Percentiles rank a stretch among this genome's conserved stretches.
Conservation (phyloP, 2,113 vertebrate species). For the Carettochelys insculpta region DNA sequence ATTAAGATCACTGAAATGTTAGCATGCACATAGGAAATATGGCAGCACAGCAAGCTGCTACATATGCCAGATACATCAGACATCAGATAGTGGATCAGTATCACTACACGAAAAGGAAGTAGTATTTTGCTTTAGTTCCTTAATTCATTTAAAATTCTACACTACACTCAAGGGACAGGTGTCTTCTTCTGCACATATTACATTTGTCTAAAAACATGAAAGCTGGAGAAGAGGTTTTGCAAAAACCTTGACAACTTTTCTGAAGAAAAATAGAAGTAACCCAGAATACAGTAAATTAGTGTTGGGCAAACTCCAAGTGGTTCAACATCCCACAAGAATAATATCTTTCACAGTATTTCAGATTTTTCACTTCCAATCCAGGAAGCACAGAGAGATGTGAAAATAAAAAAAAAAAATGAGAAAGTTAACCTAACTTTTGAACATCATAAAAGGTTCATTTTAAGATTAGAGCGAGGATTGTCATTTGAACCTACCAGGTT, state of each 20-base stretch:
- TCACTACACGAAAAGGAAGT: constrained; percentile 5
- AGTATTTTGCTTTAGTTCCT: neutral
- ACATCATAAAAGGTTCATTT: neutral
- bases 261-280: constrained; percentile 4
- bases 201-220: neutral
- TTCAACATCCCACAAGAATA: neutral
- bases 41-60: constrained; percentile 12
- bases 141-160: neutral
- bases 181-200: neutral
- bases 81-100: constrained; percentile 24
- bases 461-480: neutral
- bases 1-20: neutral
- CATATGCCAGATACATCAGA: neutral
- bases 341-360: neutral
- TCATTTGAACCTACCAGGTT: constrained; percentile 37
- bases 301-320: constrained; percentile 63
- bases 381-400: neutral
- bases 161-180: neutral
- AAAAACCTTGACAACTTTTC: constrained; percentile 18
- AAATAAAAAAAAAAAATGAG: neutral
- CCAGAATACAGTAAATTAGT: constrained; percentile 48
- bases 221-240: constrained; percentile 28
- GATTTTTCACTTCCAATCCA: constrained; percentile 20
- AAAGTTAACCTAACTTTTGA: neutral
- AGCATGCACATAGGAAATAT: neutral